Percentiles rank a stretch among this genome's conserved stretches.
These are phyloP conservation scores for Saccopteryx bilineata DNA, from an alignment of 2,113 vertebrate genomes.

Conservation along the genomic window DNA sequence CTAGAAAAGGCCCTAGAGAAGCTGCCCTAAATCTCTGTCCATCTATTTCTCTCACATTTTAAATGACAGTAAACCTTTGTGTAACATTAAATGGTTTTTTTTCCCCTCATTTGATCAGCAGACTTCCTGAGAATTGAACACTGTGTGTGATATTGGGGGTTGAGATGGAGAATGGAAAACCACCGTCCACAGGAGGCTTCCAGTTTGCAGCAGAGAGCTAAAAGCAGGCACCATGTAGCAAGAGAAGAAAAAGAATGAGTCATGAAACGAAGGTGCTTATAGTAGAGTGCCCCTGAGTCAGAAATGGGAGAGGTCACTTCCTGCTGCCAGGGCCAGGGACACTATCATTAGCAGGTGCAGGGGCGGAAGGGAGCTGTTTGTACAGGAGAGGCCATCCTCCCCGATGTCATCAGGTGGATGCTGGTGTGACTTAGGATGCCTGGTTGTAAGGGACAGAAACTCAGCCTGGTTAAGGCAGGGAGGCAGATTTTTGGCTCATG, in stretches of 20 bases:
- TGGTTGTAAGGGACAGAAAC: not conserved
- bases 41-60: not conserved
- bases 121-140: not conserved
- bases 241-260: not conserved
- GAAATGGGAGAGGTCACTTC: not conserved
- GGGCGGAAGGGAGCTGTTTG: not conserved
- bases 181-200: not conserved
- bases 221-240: fast-evolving
- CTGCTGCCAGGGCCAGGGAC: not conserved
- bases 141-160: fast-evolving
- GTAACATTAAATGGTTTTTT: not conserved
- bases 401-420: fast-evolving
- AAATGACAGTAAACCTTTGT: not conserved
- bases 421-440: too few species aligned
- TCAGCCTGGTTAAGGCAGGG: not conserved
- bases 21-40: not conserved
- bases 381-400: not conserved
- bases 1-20: not conserved
- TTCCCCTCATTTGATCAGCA: not conserved
- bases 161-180: not conserved
- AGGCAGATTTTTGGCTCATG: not conserved
- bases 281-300: not conserved
- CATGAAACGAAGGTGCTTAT: fast-evolving
- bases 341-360: not conserved
- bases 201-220: not conserved